Percentiles rank a stretch among this genome's conserved stretches.
Evolutionary conservation across 2,113 vertebrate genomes (phyloP).

Genomic region (Chaetops frenatus): DNA sequence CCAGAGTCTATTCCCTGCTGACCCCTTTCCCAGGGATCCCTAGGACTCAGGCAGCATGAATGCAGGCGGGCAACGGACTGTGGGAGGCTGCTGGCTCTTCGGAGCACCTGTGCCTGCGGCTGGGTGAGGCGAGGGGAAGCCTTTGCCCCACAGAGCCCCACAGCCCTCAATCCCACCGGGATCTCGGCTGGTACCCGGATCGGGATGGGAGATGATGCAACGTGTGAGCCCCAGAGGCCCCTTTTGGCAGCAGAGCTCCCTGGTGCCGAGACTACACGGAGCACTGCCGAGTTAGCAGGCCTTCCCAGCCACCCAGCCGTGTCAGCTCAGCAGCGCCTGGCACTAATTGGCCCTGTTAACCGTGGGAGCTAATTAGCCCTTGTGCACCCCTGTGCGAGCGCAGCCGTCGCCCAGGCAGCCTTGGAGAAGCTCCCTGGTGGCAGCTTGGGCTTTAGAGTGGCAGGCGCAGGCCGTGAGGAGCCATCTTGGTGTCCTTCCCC

Average conservation of each 20-base stretch:
- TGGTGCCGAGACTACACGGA: fast-evolving
- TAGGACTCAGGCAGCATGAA: neutral
- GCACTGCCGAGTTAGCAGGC: neutral
- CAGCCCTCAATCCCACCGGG: fast-evolving
- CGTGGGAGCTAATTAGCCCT: neutral
- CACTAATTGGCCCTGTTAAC: neutral
- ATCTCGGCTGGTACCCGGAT: neutral
- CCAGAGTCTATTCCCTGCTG: neutral
- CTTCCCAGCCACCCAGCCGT: neutral
- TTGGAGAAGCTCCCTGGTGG: neutral
- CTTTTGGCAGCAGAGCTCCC: neutral
- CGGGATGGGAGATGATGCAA: neutral
- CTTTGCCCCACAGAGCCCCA: neutral
- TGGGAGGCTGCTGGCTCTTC: neutral
- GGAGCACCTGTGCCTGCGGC: neutral
- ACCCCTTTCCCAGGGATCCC: neutral
- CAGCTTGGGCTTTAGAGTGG: neutral
- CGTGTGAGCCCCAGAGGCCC: no score
- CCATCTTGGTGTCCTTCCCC: fast-evolving
- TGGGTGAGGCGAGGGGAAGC: fast-evolving
- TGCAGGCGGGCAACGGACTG: fast-evolving
- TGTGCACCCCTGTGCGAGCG: fast-evolving
- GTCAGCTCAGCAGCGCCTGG: neutral
- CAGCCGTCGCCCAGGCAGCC: fast-evolving
- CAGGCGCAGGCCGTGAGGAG: neutral